Evolutionary conservation across 2,113 vertebrate species (phyloP), one percentile per base, ranked within the genome.

Genomic region (Passer domesticus): DNA sequence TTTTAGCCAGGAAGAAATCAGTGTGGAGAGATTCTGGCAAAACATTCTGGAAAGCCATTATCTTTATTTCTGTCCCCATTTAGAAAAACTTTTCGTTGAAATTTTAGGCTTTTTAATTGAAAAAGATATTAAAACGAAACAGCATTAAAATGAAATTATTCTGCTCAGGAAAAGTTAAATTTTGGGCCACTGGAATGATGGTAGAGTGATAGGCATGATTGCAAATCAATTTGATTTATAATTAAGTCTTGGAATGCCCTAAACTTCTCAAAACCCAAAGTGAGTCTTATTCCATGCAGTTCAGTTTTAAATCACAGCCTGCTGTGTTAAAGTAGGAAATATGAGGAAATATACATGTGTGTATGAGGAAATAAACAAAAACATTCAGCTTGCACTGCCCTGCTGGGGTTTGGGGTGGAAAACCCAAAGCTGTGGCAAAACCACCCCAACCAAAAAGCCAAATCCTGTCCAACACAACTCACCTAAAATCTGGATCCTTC

Each of bases 201-300:
- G 15, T 15, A 37, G 31, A 52, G 15, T 6, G 19, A 25, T 0
- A 64, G 28, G 35, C 0, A 62, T 15, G 30, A 49, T 15, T 22
- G 6, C 8, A 23, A 75, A 30, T 12, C 15, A 76, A 10, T 43
- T 35, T 60, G 1, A 69, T 47, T 69, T 55, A 43, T 63, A 75
- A 79, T 13, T 23, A 72, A 46, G 5, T 25, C 17, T 2, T 33
- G 16, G 47, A 63, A 79, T 8, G 33, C 13, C 30, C 55, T 8
- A 15, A 23, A 73, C 28, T 14, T 69, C 39, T 64, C 47, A 41
- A 49, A 89, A 15, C 5, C 5, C 75, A 39, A 2, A 1, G 0
- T 16, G 25, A 75, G 11, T 16, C 10, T 16, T 16, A 56, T 3
- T 17, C n/a, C 47, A 35, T 7, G 20, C 20, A 53, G 28, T 39